Evolutionary conservation across 1,140 invertebrate genomes (phyloP).

Genomic region (Leptoteleia sp.): DNA sequence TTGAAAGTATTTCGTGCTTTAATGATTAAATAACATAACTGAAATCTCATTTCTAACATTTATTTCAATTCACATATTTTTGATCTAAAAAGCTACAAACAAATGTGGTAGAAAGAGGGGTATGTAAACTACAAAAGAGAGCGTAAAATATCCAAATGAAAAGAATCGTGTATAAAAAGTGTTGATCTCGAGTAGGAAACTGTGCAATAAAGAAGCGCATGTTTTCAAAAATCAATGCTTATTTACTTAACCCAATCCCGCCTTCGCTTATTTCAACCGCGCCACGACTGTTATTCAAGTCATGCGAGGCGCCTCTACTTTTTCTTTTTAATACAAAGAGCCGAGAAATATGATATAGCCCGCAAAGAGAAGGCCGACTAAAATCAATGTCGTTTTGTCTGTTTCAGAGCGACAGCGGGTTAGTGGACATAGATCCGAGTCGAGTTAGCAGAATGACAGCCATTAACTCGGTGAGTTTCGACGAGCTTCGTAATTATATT

Average conservation of each 20-base stretch:
- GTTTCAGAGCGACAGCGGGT: slow-evolving; percentile 81
- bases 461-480: slow-evolving; percentile 81
- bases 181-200: too few relatives aligned
- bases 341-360: slow-evolving; percentile 45
- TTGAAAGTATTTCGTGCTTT: too few relatives aligned
- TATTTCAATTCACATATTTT: too few relatives aligned
- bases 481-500: slow-evolving; percentile 52
- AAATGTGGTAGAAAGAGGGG: too few relatives aligned
- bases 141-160: too few relatives aligned
- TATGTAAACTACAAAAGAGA: too few relatives aligned
- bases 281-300: slow-evolving; percentile 30
- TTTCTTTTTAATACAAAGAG: slow-evolving; percentile 11
- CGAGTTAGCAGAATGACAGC: slow-evolving; percentile 81
- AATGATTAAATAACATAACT: too few relatives aligned
- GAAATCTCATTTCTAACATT: too few relatives aligned
- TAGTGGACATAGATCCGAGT: slow-evolving; percentile 80
- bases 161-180: too few relatives aligned
- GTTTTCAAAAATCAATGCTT: slow-evolving; percentile 10
- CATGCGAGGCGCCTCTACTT: slow-evolving; percentile 7
- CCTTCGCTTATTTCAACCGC: slow-evolving; percentile 18
- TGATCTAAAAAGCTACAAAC: too few relatives aligned
- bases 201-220: too few relatives aligned
- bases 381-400: slow-evolving; percentile 69
- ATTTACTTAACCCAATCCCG: slow-evolving; percentile 40
- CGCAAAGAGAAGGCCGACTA: slow-evolving; percentile 8